Evolutionary conservation across 2,113 vertebrate genomes (phyloP).

Genomic region (Carassius carassius): DNA sequence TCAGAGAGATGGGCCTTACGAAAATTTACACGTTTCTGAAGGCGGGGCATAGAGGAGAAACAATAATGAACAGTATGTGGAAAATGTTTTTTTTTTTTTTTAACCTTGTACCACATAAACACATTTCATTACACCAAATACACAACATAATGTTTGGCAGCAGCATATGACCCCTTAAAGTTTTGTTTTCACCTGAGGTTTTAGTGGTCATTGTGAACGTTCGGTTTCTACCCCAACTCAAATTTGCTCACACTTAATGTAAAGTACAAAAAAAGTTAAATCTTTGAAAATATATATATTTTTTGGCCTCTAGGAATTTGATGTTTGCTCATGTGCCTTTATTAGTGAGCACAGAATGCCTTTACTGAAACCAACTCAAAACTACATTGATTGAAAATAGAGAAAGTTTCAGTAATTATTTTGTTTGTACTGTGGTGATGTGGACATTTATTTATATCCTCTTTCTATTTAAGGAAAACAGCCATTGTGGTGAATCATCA

Average conservation of each 20-base stretch:
- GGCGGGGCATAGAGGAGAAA: too few relatives aligned
- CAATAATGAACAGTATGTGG: too few relatives aligned
- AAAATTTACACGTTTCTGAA: too few relatives aligned
- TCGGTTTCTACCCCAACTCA: not conserved
- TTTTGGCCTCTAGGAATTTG: not conserved
- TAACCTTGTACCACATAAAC: too few relatives aligned
- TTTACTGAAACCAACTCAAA: slow-evolving; percentile 6
- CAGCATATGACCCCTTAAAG: too few relatives aligned
- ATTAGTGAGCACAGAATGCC: slow-evolving; percentile 14
- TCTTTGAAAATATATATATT: not conserved
- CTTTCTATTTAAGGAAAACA: not conserved
- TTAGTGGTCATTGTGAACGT: slow-evolving; percentile 29
- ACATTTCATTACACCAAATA: too few relatives aligned
- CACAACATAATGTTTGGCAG: too few relatives aligned
- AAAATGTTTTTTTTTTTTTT: too few relatives aligned
- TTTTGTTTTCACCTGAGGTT: not conserved
- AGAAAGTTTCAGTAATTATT: not conserved
- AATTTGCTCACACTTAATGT: not conserved
- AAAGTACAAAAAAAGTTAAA: not conserved
- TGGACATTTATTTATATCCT: slow-evolving; percentile 27
- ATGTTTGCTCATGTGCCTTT: slow-evolving; percentile 27
- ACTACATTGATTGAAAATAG: not conserved
- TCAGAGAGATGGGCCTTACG: too few relatives aligned
- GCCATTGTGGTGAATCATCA: slow-evolving; percentile 22
- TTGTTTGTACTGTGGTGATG: slow-evolving; percentile 21